These are phyloP conservation scores for Trididemnum nubilum DNA, from an alignment of 23 tunicate genomes.

Conservation along the genomic window DNA sequence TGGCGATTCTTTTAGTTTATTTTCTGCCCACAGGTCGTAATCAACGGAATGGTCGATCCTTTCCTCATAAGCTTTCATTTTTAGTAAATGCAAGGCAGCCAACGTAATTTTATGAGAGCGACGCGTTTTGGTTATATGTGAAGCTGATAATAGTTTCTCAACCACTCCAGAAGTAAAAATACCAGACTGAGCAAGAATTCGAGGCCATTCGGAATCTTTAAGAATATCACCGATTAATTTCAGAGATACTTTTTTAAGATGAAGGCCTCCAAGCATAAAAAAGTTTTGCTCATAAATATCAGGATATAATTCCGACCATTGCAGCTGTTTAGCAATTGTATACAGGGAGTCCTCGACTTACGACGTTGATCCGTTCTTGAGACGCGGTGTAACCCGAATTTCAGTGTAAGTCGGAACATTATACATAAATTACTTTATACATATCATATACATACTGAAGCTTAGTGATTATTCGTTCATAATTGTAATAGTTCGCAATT, in stretches of 20 bases:
- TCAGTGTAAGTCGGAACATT: too few relatives aligned
- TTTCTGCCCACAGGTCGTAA: not conserved
- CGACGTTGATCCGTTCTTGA: too few relatives aligned
- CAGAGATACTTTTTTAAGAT: conserved; percentile 2
- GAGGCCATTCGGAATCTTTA: conserved; percentile 7
- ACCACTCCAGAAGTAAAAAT: conserved; percentile 3
- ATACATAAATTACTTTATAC: too few relatives aligned
- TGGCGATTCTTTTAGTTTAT: not conserved
- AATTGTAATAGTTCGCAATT: too few relatives aligned
- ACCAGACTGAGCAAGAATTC: not conserved
- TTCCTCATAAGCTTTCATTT: not conserved
- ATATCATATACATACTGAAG: too few relatives aligned
- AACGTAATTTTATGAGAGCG: conserved; percentile 7
- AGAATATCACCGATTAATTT: not conserved
- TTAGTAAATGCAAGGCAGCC: conserved; percentile 4
- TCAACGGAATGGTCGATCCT: not conserved
- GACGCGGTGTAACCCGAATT: too few relatives aligned
- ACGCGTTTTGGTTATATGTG: conserved; percentile 5
- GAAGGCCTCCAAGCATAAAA: conserved; percentile 19
- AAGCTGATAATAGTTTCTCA: not conserved
- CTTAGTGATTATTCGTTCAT: too few relatives aligned
- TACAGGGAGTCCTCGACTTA: too few relatives aligned
- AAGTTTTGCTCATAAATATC: not conserved
- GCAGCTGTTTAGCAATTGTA: conserved; percentile 11
- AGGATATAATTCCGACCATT: not conserved